Conservation (phyloP, 2,113 vertebrate genomes). For the Prinia subflava region DNA sequence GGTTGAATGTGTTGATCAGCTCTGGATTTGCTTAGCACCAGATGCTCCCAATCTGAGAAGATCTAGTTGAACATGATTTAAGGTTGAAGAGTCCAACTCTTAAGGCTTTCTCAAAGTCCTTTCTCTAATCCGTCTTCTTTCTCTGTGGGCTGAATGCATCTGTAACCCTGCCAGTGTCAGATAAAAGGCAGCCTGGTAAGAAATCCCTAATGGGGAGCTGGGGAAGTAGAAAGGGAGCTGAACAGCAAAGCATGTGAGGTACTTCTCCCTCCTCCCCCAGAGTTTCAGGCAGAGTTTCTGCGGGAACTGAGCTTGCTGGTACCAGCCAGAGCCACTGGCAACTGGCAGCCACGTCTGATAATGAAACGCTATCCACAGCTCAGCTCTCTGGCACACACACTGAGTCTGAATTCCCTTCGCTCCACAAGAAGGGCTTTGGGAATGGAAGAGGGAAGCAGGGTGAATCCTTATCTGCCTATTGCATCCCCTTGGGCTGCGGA, state of each 20-base stretch:
- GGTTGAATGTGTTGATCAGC: conserved; percentile 54
- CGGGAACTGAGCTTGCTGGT: conserved; percentile 52
- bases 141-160: conserved; percentile 61
- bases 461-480: conserved; percentile 61
- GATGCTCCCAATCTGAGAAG: conserved; percentile 63
- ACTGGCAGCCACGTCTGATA: conserved; percentile 47
- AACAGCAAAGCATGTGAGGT: conserved; percentile 28
- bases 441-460: conserved; percentile 31
- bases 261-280: conserved; percentile 40
- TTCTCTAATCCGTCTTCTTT: conserved; percentile 62
- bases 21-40: conserved; percentile 59
- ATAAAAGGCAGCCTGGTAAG: conserved; percentile 68
- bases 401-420: conserved; percentile 8
- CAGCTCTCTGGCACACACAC: conserved; percentile 1
- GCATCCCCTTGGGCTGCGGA: neutral
- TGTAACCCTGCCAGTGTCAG: conserved; percentile 66
- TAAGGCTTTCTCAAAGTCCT: conserved; percentile 56
- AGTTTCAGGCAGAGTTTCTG: conserved; percentile 60
- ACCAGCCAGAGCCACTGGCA: conserved; percentile 62
- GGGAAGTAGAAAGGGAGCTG: conserved; percentile 41
- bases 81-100: conserved; percentile 49
- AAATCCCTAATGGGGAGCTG: conserved; percentile 46
- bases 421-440: neutral
- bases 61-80: conserved; percentile 55
- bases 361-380: conserved; percentile 8